Base-by-base conservation (phyloP, 2,888 invertebrate species). In the Germaria angustata region DNA sequence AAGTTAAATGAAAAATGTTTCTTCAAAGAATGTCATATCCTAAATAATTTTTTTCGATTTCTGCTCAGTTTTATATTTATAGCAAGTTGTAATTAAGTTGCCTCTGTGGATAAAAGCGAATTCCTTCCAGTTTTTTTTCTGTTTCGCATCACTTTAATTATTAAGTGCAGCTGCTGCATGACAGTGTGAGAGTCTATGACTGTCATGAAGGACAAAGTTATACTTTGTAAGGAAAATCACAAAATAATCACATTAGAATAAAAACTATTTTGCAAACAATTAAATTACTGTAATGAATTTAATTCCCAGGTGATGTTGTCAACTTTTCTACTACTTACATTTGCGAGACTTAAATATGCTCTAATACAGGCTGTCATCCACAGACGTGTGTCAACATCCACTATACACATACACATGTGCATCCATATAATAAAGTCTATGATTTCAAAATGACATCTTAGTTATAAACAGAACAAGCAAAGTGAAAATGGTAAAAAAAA, bases 241-340 rank as follows among this genome's bases (percentile, higher is more conserved):
- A 57, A 22, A 71, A 82, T 79, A 75, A 79, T 82, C 55, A 78
- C 53, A 79, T 82, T 82, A 82, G 53, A 65, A 61, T 61, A 59
- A 79, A 76, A 79, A 75, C 69, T 57, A 82, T 82, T 79, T 82
- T 75, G 41, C 51, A 79, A 71, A 71, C 68, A 82, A 82, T 82
- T 79, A 59, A 79, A 79, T 82, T 79, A 76, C 66, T 28, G 34
- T 79, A 82, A 82, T 76, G 79, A 79, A 82, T 79, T 79, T 71
- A 82, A 79, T 76, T 82, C 79, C 82, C 82, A 82, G 82, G 82
- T 82, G 79, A 76, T 79, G 79, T 55, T 49, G 44, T 61, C 65
- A 73, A 69, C 55, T 73, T 55, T 28, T 11, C 34, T 51, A 32
- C 32, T 49, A n/a, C 39, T 51, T 11, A 34, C 17, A 15, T 32